These are phyloP conservation scores for Hyalella azteca DNA, from an alignment of 2,888 invertebrate genomes.

Conservation along the genomic window DNA sequence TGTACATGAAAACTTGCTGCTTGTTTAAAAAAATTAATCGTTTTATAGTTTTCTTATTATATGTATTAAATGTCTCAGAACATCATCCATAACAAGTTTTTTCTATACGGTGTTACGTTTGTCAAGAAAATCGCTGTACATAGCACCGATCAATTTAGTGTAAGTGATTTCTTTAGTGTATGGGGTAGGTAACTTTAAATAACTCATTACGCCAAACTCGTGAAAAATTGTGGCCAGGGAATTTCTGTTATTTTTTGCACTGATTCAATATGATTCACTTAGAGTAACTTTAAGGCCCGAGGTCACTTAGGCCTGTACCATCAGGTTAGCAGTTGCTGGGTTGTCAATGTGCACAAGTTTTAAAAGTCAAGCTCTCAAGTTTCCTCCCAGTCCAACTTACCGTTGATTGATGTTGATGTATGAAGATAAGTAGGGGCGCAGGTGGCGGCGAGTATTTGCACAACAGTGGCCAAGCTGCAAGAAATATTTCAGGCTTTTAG, in stretches of 20 bases:
- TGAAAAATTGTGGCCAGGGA: no score
- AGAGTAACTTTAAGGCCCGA: background rate
- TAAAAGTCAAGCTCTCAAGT: constrained; percentile 19
- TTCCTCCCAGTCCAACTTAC: constrained; percentile 14
- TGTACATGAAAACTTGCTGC: no score
- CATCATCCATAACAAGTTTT: no score
- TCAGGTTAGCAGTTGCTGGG: background rate
- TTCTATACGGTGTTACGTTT: no score
- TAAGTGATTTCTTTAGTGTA: no score
- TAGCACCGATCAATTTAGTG: background rate
- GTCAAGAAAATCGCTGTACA: background rate
- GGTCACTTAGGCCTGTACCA: background rate
- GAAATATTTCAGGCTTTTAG: background rate
- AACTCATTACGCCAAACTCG: no score
- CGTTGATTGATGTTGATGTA: constrained; percentile 36
- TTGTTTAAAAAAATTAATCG: no score
- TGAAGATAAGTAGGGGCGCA: constrained; percentile 27
- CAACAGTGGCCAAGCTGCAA: background rate
- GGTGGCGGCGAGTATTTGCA: constrained; percentile 18
- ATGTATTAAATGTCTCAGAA: no score
- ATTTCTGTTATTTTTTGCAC: background rate
- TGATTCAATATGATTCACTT: background rate
- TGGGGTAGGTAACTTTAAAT: no score
- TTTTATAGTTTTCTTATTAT: no score
- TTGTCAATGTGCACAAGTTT: constrained; percentile 23